Evolutionary conservation across 2,113 vertebrate genomes (phyloP), one percentile per base, ranked within the genome.

Genomic region (Triplophysa rosa): DNA sequence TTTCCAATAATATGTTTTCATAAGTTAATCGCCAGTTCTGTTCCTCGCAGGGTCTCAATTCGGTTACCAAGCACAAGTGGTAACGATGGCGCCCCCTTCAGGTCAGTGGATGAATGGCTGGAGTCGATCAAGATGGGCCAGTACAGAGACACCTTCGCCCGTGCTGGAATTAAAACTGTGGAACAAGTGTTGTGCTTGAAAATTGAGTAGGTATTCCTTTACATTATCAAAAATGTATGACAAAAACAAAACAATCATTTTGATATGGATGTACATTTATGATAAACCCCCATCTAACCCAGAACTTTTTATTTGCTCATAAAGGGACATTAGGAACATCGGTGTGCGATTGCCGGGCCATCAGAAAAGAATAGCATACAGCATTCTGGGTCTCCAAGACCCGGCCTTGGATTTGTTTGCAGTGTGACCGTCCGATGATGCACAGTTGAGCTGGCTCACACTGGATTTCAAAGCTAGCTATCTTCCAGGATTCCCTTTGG

Each of bases 81-180:
- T 81, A 93, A 93, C 0, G 96, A 98, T 83, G 93, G 95, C 0
- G 87, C 93, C 85, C 92, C 93, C 42, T 98, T 98, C 90, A 91
- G 94, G 76, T 94, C 95, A 0, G 96, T 98, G 68, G 87, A 95
- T 0, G 97, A 98, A 89, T 99, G 97, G 97, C 90, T 99, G 69
- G 97, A 97, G 67, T 98, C 96, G 86, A 98, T 99, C 90, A 95
- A 95, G 82, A 98, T 98, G 97, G 92, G 93, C 58, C 97, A 98
- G 84, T 99, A 99, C 89, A 93, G 90, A 0, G 95, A 98, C 47
- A 94, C 95, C 89, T 99, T 99, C 73, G 82, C 91, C 80, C 90
- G 93, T 0, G 94, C 96, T 0, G 96, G 95, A 63, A 93, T 97
- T 91, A 94, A 91, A 0, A 92, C 88, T 90, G 95, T 98, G 37